These are phyloP conservation scores for Ctenoplectra terminalis DNA, from an alignment of 1,140 invertebrate genomes.

Conservation along the genomic window DNA sequence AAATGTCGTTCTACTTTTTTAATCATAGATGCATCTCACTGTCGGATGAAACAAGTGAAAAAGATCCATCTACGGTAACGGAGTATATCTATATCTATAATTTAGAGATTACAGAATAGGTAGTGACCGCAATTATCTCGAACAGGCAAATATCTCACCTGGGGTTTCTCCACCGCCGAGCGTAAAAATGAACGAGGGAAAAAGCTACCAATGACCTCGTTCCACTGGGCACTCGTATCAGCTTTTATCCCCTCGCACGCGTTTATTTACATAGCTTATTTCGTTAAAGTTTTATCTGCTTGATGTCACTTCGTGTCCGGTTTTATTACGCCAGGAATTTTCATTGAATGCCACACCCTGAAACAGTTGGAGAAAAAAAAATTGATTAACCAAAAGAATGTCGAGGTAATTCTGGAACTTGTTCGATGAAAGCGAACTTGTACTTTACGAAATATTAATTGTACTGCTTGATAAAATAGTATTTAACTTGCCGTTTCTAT, in stretches of 20 bases:
- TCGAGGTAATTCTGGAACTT: constrained; percentile 9
- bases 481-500: no score
- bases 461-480: no score
- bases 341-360: neutral
- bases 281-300: constrained; percentile 40
- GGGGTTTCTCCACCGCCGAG: constrained; percentile 1
- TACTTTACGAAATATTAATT: neutral
- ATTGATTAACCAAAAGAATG: neutral
- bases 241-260: constrained; percentile 23
- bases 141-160: constrained; percentile 35
- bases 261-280: constrained; percentile 47
- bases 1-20: neutral
- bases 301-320: constrained; percentile 25
- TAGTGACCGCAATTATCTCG: constrained; percentile 20
- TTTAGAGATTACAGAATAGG: no score
- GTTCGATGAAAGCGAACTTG: neutral
- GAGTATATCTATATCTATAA: constrained; percentile 16
- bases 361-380: neutral
- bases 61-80: neutral
- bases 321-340: constrained; percentile 39
- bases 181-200: constrained; percentile 31
- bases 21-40: neutral
- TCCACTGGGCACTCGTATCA: constrained; percentile 28
- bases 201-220: constrained; percentile 43
- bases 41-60: neutral